A percentile compares a stretch with the other conserved stretches of the same genome.
Conservation (phyloP, 53 echinoderm and acorn worm genomes). For the Paracentrotus lividus region DNA sequence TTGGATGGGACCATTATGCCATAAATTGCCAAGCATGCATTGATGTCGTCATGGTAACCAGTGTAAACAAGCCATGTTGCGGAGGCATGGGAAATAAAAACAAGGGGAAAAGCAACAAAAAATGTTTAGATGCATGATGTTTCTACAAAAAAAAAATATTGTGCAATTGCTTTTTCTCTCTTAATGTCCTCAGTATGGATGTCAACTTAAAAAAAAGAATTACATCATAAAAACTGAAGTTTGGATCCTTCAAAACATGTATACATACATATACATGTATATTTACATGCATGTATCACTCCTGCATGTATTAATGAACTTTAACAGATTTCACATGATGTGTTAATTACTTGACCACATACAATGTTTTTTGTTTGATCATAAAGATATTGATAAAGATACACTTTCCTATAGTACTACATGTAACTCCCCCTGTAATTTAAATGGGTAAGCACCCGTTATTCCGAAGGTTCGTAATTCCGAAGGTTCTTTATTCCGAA, state of each 20-base stretch:
- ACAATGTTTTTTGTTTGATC: no score
- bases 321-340: background rate
- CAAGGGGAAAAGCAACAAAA: slow-evolving; percentile 33
- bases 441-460: no score
- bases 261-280: no score
- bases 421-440: no score
- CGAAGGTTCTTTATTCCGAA: no score
- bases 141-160: slow-evolving; percentile 16
- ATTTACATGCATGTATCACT: no score
- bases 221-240: background rate
- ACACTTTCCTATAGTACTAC: no score
- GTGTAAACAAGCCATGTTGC: slow-evolving; percentile 22
- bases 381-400: no score
- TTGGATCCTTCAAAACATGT: background rate
- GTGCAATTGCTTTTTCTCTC: background rate
- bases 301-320: background rate
- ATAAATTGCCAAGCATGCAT: slow-evolving; percentile 19
- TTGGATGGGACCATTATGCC: background rate
- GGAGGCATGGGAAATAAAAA: slow-evolving; percentile 54
- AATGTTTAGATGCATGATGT: slow-evolving; percentile 33
- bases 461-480: no score
- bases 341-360: background rate
- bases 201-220: background rate
- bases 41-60: slow-evolving; percentile 28
- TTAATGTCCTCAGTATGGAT: background rate